phyloP scores from a whole-genome alignment of 2,888 invertebrate species.

The Aphelenchoides bicaudatus region DNA sequence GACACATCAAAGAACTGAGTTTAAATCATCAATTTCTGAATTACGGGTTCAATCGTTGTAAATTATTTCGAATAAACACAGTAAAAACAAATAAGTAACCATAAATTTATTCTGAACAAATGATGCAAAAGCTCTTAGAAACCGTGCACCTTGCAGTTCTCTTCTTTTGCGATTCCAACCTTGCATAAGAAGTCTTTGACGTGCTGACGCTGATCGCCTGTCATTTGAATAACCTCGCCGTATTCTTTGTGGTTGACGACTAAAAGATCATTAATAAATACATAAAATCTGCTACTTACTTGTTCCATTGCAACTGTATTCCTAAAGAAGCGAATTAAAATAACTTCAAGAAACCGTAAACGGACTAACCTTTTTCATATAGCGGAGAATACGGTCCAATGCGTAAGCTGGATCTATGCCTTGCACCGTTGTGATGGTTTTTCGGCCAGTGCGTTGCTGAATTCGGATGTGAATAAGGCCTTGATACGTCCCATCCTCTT shows the following conservation, averaged over 20 bases:
- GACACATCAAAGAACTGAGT: too few relatives aligned
- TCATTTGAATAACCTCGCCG: constrained; percentile 98
- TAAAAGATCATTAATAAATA: too few relatives aligned
- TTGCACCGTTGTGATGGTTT: constrained; percentile 74
- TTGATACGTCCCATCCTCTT: constrained; percentile 60
- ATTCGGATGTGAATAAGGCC: constrained; percentile 71
- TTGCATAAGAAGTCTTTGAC: constrained; percentile 99
- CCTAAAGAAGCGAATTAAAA: constrained; percentile 67
- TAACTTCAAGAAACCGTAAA: not conserved
- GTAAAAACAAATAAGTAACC: too few relatives aligned
- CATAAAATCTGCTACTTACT: too few relatives aligned
- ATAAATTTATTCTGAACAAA: too few relatives aligned
- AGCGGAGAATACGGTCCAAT: constrained; percentile 99
- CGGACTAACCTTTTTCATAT: constrained; percentile 72
- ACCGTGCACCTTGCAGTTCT: constrained; percentile 98
- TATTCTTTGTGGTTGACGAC: constrained; percentile 99
- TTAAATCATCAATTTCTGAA: too few relatives aligned
- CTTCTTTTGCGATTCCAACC: constrained; percentile 92
- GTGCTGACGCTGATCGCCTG: constrained; percentile 98
- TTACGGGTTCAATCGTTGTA: too few relatives aligned
- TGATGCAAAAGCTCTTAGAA: too few relatives aligned
- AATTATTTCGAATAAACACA: too few relatives aligned
- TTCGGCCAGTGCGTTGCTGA: constrained; percentile 99
- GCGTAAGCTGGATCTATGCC: constrained; percentile 77
- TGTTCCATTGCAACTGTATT: constrained; percentile 99